Evolutionary conservation across 2,888 invertebrate genomes (phyloP).

Genomic region (Chaitophorus viminalis): DNA sequence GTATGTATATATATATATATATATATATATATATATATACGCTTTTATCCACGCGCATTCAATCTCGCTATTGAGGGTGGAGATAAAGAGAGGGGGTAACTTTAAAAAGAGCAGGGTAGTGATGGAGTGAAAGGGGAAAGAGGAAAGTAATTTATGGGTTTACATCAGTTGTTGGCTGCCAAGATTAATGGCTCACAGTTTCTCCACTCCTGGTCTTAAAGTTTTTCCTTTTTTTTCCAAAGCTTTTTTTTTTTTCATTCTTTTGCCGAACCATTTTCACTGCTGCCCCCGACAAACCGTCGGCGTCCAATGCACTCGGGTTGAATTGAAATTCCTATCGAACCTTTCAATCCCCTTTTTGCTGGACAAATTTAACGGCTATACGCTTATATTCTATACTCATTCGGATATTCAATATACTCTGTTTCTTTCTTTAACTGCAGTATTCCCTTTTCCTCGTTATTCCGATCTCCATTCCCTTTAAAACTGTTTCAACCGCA

Average conservation of each 20-base stretch:
- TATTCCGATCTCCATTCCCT: neutral
- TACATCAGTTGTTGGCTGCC: constrained; percentile 61
- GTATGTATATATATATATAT: constrained; percentile 1
- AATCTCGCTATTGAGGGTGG: constrained; percentile 50
- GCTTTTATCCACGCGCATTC: constrained; percentile 56
- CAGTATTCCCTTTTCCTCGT: neutral
- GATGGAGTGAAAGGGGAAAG: constrained; percentile 58
- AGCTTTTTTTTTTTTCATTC: constrained; percentile 49
- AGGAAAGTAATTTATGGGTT: constrained; percentile 60
- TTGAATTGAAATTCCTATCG: constrained; percentile 60
- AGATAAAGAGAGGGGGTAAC: constrained; percentile 42
- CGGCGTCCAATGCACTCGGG: constrained; percentile 57
- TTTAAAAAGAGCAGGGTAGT: constrained; percentile 57
- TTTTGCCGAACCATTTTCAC: constrained; percentile 51
- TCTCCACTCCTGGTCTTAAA: constrained; percentile 57
- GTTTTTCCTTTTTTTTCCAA: constrained; percentile 54
- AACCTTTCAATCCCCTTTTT: constrained; percentile 59
- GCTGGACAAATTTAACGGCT: constrained; percentile 57
- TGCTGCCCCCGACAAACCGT: constrained; percentile 48
- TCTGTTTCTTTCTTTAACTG: constrained; percentile 27
- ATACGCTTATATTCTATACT: constrained; percentile 17
- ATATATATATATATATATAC: constrained; percentile 13
- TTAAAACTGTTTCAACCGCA: constrained; percentile 17
- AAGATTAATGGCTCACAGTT: constrained; percentile 60
- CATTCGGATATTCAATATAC: constrained; percentile 53